These are phyloP conservation scores for Dromiciops gliroides DNA, from an alignment of 2,113 vertebrate genomes.

Conservation along the genomic window DNA sequence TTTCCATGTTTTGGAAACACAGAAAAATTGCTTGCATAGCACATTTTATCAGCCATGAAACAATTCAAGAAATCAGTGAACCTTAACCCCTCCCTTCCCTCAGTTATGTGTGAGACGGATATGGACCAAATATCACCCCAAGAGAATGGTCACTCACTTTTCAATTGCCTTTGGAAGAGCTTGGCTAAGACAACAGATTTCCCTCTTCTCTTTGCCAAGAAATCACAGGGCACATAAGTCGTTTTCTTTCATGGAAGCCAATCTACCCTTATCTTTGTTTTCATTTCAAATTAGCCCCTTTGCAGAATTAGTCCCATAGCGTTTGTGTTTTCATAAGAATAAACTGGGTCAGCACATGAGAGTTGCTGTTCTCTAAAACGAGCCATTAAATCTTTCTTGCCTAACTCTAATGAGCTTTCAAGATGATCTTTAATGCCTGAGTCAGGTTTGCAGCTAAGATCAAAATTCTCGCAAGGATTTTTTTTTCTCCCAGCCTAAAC, in stretches of 20 bases:
- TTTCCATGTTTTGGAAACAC: background rate
- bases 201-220: conserved; percentile 65
- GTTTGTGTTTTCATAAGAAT: conserved; percentile 47
- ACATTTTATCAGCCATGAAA: conserved; percentile 27
- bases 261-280: conserved; percentile 63
- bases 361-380: background rate
- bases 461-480: background rate
- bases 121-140: background rate
- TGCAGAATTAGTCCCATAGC: conserved; percentile 6
- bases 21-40: background rate
- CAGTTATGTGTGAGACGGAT: background rate
- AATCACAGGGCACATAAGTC: conserved; percentile 38
- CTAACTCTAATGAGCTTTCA: background rate
- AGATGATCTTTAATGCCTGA: background rate
- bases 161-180: conserved; percentile 2
- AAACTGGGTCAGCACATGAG: background rate
- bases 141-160: background rate
- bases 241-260: conserved; percentile 10
- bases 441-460: background rate
- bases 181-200: background rate
- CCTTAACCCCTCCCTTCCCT: conserved; percentile 18
- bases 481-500: background rate
- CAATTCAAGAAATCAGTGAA: background rate
- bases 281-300: conserved; percentile 56
- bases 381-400: background rate